phyloP scores from a whole-genome alignment of 2,797 vertebrate genomes.

The Kryptolebias ocellatus region DNA sequence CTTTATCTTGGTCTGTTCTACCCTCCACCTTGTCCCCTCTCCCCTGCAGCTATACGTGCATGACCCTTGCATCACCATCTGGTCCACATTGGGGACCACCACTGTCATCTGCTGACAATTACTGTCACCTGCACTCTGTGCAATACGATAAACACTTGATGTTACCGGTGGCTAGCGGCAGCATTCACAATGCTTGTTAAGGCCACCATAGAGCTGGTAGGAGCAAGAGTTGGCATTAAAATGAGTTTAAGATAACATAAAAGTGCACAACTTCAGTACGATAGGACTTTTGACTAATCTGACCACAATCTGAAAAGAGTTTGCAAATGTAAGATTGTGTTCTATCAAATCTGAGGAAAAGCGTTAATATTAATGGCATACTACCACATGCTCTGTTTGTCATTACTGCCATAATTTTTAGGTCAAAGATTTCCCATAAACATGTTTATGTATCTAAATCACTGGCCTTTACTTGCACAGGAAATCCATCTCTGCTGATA shows the following conservation, averaged over 20 bases:
- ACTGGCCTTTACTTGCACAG: conserved; percentile 82
- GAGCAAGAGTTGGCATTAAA: conserved; percentile 8
- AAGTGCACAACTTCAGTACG: conserved; percentile 36
- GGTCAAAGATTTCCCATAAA: conserved; percentile 63
- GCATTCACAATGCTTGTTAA: conserved; percentile 64
- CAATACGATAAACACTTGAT: conserved; percentile 80
- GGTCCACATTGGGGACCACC: conserved; percentile 84
- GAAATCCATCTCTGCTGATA: conserved; percentile 82
- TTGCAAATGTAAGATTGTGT: background rate
- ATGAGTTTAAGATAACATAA: conserved; percentile 12
- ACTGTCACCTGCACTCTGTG: conserved; percentile 90
- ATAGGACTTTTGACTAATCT: conserved; percentile 41
- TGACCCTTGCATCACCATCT: conserved; percentile 90
- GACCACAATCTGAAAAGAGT: conserved; percentile 26
- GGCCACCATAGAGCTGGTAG: conserved; percentile 47
- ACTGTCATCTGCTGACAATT: conserved; percentile 92
- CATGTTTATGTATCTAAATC: conserved; percentile 79
- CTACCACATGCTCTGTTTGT: conserved; percentile 44
- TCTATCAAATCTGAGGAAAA: conserved; percentile 3
- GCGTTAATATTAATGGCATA: conserved; percentile 5
- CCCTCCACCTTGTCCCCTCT: background rate
- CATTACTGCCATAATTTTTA: conserved; percentile 46
- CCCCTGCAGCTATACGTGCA: conserved; percentile 51
- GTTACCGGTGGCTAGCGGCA: conserved; percentile 65
- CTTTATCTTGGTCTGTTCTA: conserved; percentile 48